Base-by-base conservation (phyloP, 2,113 vertebrate species). In the Xenus cinereus region DNA sequence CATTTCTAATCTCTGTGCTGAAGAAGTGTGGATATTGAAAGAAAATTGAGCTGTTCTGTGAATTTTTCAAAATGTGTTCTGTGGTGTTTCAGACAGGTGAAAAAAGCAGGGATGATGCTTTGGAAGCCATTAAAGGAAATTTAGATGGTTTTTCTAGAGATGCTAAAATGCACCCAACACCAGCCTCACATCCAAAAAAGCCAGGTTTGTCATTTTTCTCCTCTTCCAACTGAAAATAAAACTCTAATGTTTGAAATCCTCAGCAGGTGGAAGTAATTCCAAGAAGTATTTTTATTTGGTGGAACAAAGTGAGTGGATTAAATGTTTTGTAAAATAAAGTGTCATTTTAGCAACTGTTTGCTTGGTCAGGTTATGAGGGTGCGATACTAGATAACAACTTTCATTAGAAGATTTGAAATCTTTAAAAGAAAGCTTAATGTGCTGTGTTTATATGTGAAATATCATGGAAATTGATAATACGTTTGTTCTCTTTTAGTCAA, bases 71-170 rank as follows among this genome's bases (percentile, higher is more conserved):
- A 57, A 54, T 12, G 9, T 48, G 73, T 94, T 98, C 54, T 96
- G 7, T 97, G 95, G 30, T 96, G 37, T 97, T 95, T 90, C 97
- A 99, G 99, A 98, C 97, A 60, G 99, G 99, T 83, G 99, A 99
- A 97, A 99, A 99, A 97, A 99, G 99, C 97, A 98, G 99, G 79
- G 99, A 99, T 62, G 99, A 99, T 77, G 99, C 99, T 56, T 97
- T 99, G 97, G 99, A 99, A 97, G 99, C 99, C 74, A 99, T 99
- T 94, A 99, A 99, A 98, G 99, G 99, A 83, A 99, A 99, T 93
- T 97, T 99, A 93, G 99, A 99, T 93, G 99, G 99, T 28, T 99
- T 99, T 98, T 99, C 99, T 97, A 98, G 99, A 98, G 99, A 99
- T 75, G 99, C 99, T 50, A 99, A 99, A 98, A 99, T 99, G 99